Base-by-base conservation (phyloP, 2,888 invertebrate species). In the Tuberolachnus salignus region DNA sequence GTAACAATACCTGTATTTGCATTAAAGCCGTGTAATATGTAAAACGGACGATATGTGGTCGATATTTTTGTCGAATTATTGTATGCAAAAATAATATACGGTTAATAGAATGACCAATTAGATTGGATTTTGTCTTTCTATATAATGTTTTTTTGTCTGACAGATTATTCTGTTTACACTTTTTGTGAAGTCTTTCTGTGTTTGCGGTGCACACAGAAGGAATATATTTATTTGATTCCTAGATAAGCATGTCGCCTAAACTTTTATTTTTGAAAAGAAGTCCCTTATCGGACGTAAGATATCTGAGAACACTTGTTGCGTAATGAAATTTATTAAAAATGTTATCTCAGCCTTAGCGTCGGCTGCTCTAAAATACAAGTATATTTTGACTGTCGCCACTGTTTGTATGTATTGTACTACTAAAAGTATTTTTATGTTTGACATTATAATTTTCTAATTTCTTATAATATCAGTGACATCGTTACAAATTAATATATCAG, bases 131-230 rank as follows among this genome's bases (percentile, higher is more conserved):
- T 59, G 23, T 53, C 51, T 6, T 53, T 53, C n/a, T 53, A 67
- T 21, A 46, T 69, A 80, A 49, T 23, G 19, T 11, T n/a, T 23
- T 11, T 69, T n/a, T 34, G 34, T 34, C 19, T 80, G n/a, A 8
- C 53, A 21, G 1, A 80, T 51, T n/a, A 59, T 19, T 8, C 44
- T 44, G 46, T 80, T 67, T n/a, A 69, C 19, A 4, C 55, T 53
- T 23, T 80, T 69, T n/a, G 69, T 80, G 16, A 34, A 59, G 9
- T 57, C 80, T 57, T 80, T n/a, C n/a, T n/a, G 69, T 2, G 55
- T 26, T 55, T 69, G 57, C 4, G 80, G 80, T 16, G 23, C 16
- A 42, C 69, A 80, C 67, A 26, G 4, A 57, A 44, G 19, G 57
- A 57, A 21, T 21, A 44, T 51, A 34, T 42, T 55, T 80, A 44